phyloP scores from a whole-genome alignment of 2,113 vertebrate species.

The Hymenochirus boettgeri region DNA sequence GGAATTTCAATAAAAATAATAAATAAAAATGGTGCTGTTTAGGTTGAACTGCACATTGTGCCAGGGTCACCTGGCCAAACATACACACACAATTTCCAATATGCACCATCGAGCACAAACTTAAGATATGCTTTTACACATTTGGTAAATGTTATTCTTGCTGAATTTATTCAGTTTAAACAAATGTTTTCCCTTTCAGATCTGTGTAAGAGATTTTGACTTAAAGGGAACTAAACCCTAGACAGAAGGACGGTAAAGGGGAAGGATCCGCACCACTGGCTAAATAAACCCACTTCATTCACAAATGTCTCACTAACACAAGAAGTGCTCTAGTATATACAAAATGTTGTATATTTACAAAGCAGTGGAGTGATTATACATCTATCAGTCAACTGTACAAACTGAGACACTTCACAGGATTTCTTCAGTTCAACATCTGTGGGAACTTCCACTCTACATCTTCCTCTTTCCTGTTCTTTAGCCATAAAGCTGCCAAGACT shows the following conservation, averaged over 20 bases:
- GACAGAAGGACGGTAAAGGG: neutral
- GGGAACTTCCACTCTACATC: constrained; percentile 26
- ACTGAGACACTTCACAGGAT: constrained; percentile 11
- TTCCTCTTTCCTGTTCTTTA: constrained; percentile 22
- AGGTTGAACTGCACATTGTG: too few species aligned
- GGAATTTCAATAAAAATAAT: too few species aligned
- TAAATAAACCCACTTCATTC: neutral
- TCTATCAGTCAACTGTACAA: constrained; percentile 24
- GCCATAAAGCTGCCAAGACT: constrained; percentile 25
- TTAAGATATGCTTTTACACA: too few species aligned
- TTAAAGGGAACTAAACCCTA: neutral
- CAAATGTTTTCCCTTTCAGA: neutral
- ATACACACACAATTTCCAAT: too few species aligned
- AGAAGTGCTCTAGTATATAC: constrained; percentile 7
- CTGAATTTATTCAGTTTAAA: neutral
- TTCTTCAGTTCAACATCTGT: constrained; percentile 24
- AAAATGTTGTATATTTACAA: constrained; percentile 30
- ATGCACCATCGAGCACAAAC: too few species aligned
- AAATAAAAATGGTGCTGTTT: too few species aligned
- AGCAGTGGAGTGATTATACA: constrained; percentile 28
- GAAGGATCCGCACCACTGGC: neutral
- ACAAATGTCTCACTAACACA: neutral
- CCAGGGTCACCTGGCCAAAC: too few species aligned
- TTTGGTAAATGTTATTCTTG: too few species aligned
- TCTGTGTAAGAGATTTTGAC: neutral